Conservation (phyloP, 2,888 invertebrate species). For the Cartodere bifasciata region DNA sequence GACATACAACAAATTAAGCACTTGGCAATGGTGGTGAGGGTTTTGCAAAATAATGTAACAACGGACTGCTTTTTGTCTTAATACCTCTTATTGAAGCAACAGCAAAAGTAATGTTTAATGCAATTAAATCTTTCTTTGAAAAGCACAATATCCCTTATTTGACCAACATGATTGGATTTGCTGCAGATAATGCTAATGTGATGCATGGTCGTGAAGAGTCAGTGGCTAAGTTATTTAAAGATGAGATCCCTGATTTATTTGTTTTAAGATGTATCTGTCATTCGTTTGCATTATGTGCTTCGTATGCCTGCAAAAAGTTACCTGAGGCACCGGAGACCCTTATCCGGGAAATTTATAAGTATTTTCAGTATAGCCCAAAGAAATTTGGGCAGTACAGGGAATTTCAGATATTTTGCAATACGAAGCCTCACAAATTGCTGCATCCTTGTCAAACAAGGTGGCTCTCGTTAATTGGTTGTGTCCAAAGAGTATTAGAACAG, state of each 20-base stretch:
- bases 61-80: slow-evolving; percentile 10
- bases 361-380: no score
- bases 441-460: slow-evolving; percentile 4
- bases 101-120: slow-evolving; percentile 6
- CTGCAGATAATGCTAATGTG: slow-evolving; percentile 14
- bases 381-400: no score
- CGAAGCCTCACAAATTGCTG: slow-evolving; percentile 1
- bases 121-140: slow-evolving; percentile 6
- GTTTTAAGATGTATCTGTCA: slow-evolving; percentile 21
- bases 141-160: slow-evolving; percentile 12
- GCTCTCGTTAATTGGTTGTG: background rate
- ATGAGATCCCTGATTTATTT: slow-evolving; percentile 15
- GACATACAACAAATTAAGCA: slow-evolving; percentile 10
- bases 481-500: background rate
- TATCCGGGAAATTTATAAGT: no score
- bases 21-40: slow-evolving; percentile 8
- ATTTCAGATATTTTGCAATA: slow-evolving; percentile 1
- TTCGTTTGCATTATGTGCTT: slow-evolving; percentile 20
- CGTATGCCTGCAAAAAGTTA: slow-evolving; percentile 20
- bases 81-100: slow-evolving; percentile 5
- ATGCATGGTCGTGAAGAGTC: slow-evolving; percentile 15
- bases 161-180: slow-evolving; percentile 15
- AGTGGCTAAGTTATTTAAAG: slow-evolving; percentile 10
- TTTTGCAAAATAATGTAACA: slow-evolving; percentile 4
- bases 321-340: slow-evolving; percentile 19